Evolutionary conservation across 2,113 vertebrate genomes (phyloP).

Genomic region (Corythaixoides concolor): DNA sequence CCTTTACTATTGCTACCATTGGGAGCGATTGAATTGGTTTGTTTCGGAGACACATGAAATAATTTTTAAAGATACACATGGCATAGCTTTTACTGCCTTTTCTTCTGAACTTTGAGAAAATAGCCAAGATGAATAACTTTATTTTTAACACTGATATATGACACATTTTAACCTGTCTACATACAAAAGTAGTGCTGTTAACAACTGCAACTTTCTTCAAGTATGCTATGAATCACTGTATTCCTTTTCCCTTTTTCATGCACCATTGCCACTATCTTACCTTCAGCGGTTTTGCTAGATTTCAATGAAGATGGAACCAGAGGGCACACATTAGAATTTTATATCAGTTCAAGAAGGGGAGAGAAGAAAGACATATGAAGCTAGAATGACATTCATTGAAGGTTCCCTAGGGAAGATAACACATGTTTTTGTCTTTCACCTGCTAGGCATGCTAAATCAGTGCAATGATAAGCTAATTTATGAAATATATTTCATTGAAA

Average conservation of each 20-base stretch:
- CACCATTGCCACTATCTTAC: conserved; percentile 86
- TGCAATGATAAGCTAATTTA: conserved; percentile 88
- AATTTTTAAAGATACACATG: conserved; percentile 45
- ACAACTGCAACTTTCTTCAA: conserved; percentile 81
- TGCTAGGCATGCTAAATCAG: conserved; percentile 91
- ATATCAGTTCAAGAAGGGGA: conserved; percentile 84
- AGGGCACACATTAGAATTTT: conserved; percentile 86
- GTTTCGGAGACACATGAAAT: conserved; percentile 28
- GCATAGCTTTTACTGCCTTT: conserved; percentile 51
- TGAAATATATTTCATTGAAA: conserved; percentile 86
- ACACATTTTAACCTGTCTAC: conserved; percentile 80
- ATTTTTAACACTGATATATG: conserved; percentile 76
- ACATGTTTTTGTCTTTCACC: conserved; percentile 89
- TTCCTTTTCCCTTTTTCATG: conserved; percentile 79
- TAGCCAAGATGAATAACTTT: conserved; percentile 72
- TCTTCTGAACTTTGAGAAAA: conserved; percentile 71
- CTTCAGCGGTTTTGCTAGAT: conserved; percentile 86
- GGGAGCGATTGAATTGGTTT: neutral
- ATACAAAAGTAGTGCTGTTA: conserved; percentile 76
- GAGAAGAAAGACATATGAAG: conserved; percentile 86
- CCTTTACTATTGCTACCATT: conserved; percentile 7
- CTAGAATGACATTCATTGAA: conserved; percentile 86
- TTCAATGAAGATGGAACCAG: conserved; percentile 83
- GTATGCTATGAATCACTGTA: conserved; percentile 78
- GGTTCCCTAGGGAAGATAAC: conserved; percentile 86